Evolutionary conservation across 2,888 invertebrate species (phyloP).

Genomic region (Clusia tigrina): DNA sequence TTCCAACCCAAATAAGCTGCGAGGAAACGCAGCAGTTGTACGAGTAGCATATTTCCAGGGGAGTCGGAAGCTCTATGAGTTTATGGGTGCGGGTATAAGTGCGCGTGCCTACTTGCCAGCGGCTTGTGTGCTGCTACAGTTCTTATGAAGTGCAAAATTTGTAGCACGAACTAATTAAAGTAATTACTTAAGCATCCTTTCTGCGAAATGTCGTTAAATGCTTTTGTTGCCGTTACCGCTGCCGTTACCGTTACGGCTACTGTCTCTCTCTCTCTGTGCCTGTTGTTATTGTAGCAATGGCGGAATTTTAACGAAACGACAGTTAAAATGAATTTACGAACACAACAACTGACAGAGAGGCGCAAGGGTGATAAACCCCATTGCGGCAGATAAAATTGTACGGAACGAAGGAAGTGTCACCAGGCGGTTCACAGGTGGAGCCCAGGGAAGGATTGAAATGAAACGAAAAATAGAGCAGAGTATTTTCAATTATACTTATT

Average conservation of each 20-base stretch:
- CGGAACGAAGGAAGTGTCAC: no score
- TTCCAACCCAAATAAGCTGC: neutral
- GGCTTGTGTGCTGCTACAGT: neutral
- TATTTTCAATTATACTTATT: no score
- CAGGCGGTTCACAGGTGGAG: no score
- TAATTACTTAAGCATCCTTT: constrained; percentile 40
- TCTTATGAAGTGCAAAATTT: constrained; percentile 10
- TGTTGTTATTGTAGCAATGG: neutral
- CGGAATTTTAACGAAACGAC: neutral
- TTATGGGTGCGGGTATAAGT: neutral
- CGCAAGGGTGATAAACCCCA: no score
- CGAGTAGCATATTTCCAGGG: neutral
- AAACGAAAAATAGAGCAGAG: no score
- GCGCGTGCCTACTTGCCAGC: constrained; percentile 13
- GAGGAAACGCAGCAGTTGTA: neutral
- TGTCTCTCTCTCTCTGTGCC: neutral
- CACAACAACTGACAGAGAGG: no score
- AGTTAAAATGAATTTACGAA: no score
- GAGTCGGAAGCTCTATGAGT: constrained; percentile 19
- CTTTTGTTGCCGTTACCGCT: constrained; percentile 8
- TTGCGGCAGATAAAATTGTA: no score
- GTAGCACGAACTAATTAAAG: constrained; percentile 40
- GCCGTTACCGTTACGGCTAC: constrained; percentile 8
- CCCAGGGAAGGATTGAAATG: no score
- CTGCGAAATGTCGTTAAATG: constrained; percentile 25